phyloP scores from a whole-genome alignment of 2,113 vertebrate genomes.

The Petroica traversi region DNA sequence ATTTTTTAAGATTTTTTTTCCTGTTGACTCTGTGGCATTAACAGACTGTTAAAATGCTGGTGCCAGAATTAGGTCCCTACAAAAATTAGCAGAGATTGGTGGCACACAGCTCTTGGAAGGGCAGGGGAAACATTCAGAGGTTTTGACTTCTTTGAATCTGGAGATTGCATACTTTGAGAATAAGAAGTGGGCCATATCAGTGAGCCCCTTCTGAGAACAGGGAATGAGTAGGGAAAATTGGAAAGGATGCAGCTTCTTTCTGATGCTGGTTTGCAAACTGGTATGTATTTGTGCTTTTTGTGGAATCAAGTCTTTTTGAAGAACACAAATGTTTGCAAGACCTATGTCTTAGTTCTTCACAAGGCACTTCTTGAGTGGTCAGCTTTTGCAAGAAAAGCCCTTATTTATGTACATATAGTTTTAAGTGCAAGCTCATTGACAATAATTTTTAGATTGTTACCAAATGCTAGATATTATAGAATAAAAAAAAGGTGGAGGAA shows the following conservation, averaged over 20 bases:
- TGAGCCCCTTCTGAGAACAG: background rate
- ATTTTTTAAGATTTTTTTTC: background rate
- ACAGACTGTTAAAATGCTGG: background rate
- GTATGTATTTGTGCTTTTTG: background rate
- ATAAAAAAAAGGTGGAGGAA: rapidly evolving
- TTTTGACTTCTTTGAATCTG: background rate
- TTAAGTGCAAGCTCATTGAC: background rate
- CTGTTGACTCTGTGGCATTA: background rate
- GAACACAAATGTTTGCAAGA: background rate
- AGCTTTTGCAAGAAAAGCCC: background rate
- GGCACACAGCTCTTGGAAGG: background rate
- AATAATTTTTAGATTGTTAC: background rate
- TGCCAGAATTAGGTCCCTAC: background rate
- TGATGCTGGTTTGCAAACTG: background rate
- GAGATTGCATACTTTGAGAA: background rate
- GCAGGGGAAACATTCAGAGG: background rate
- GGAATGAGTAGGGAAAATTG: background rate
- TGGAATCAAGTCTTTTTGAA: background rate
- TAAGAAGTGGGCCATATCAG: background rate
- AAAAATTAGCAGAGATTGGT: background rate
- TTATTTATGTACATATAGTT: background rate
- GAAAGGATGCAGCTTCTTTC: background rate
- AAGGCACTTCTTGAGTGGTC: background rate
- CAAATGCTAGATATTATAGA: background rate
- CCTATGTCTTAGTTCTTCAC: background rate